A percentile compares a stretch with the other conserved stretches of the same genome.
These are phyloP conservation scores for Athalia circularis DNA, from an alignment of 2,888 invertebrate species.

Conservation along the genomic window DNA sequence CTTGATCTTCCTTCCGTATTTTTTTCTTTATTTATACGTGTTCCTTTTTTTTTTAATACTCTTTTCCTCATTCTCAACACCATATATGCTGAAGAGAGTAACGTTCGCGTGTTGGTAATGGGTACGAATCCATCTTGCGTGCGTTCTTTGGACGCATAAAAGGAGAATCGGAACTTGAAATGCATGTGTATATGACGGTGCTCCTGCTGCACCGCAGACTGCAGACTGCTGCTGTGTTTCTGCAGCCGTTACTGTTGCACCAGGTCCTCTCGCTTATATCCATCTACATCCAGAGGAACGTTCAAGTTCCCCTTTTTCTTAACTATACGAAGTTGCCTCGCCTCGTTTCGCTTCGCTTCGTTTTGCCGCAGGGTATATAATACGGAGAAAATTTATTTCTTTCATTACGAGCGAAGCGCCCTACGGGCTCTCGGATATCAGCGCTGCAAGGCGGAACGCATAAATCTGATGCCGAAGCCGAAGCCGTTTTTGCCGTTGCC, in stretches of 20 bases:
- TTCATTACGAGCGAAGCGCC: conserved; percentile 73
- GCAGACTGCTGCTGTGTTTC: too few relatives aligned
- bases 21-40: background rate
- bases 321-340: too few relatives aligned
- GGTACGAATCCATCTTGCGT: conserved; percentile 60
- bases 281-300: too few relatives aligned
- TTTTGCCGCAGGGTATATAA: conserved; percentile 50
- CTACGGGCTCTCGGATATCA: conserved; percentile 73
- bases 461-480: conserved; percentile 68
- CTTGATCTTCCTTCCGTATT: conserved; percentile 6
- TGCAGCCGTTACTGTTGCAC: too few relatives aligned
- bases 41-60: too few relatives aligned
- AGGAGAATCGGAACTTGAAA: background rate
- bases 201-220: too few relatives aligned
- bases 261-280: too few relatives aligned
- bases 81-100: conserved; percentile 57
- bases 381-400: conserved; percentile 72
- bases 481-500: background rate
- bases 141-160: conserved; percentile 14
- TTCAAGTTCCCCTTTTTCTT: too few relatives aligned
- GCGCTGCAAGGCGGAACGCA: conserved; percentile 71
- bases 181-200: background rate
- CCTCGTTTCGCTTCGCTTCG: too few relatives aligned
- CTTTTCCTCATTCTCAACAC: background rate
- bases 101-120: conserved; percentile 62